Evolutionary conservation across 2,888 invertebrate genomes (phyloP).

Genomic region (Biston stratarius): DNA sequence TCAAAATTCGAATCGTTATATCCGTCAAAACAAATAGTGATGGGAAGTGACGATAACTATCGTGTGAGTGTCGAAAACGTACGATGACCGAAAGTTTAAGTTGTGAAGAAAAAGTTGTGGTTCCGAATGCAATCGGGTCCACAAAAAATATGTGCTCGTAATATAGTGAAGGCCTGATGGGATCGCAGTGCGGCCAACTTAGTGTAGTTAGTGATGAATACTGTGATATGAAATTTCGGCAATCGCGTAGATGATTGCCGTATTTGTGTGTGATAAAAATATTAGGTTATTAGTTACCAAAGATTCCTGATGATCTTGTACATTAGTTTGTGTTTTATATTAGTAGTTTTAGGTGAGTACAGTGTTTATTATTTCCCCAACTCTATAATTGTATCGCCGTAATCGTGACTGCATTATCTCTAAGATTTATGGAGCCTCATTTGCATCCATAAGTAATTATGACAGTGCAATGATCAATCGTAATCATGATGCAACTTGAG

Average conservation of each 20-base stretch:
- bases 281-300: conserved; percentile 85
- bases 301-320: conserved; percentile 87
- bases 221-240: conserved; percentile 84
- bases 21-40: conserved; percentile 59
- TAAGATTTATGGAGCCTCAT: conserved; percentile 64
- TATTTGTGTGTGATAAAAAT: conserved; percentile 77
- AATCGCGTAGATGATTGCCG: conserved; percentile 83
- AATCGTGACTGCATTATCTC: conserved; percentile 56
- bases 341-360: conserved; percentile 85
- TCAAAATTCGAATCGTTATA: conserved; percentile 57
- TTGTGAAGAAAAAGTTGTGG: conserved; percentile 79
- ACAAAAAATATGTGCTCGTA: conserved; percentile 82
- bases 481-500: conserved; percentile 48
- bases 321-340: conserved; percentile 86
- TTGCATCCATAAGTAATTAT: conserved; percentile 64
- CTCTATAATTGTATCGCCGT: conserved; percentile 45
- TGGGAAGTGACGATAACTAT: conserved; percentile 64
- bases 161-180: conserved; percentile 82
- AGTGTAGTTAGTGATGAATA: conserved; percentile 84
- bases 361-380: conserved; percentile 42
- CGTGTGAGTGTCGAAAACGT: conserved; percentile 54
- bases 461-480: conserved; percentile 51
- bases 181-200: conserved; percentile 80
- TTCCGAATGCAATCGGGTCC: conserved; percentile 75
- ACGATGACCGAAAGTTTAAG: conserved; percentile 83